phyloP scores from a whole-genome alignment of 2,888 invertebrate genomes.

The Trichogramma evanescens region DNA sequence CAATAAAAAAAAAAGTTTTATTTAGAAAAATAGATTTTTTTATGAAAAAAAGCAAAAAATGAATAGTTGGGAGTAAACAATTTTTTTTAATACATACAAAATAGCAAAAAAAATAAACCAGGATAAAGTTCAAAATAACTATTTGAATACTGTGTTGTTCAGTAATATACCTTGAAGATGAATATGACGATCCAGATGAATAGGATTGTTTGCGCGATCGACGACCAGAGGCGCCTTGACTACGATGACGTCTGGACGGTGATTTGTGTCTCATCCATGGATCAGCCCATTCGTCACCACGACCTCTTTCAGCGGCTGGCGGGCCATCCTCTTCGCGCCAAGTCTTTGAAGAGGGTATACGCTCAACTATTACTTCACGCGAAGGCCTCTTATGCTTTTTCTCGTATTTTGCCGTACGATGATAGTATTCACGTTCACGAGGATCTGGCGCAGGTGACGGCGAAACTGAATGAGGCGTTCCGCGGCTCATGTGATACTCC shows the following conservation, averaged over 20 bases:
- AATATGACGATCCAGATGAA: conserved; percentile 66
- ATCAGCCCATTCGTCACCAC: conserved; percentile 89
- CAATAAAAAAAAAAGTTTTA: no score
- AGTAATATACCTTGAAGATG: conserved; percentile 51
- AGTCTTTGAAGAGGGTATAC: conserved; percentile 49
- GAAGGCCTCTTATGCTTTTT: conserved; percentile 54
- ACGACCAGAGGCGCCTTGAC: conserved; percentile 38
- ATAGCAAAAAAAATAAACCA: no score
- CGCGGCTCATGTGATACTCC: conserved; percentile 38
- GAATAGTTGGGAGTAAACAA: no score
- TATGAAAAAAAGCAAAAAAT: no score
- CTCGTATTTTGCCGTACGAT: conserved; percentile 40
- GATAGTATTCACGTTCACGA: conserved; percentile 40
- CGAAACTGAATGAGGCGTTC: conserved; percentile 40
- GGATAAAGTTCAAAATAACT: no score
- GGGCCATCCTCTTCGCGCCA: conserved; percentile 44
- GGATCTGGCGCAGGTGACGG: conserved; percentile 41
- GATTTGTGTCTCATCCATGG: conserved; percentile 84
- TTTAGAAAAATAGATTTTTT: no score
- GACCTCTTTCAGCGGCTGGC: conserved; percentile 41
- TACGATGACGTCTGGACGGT: conserved; percentile 43
- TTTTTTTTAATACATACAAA: no score
- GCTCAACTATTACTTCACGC: conserved; percentile 71
- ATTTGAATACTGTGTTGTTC: not conserved
- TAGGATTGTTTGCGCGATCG: conserved; percentile 56